Conservation (phyloP, 2,113 vertebrate genomes). For the Labrus mixtus region DNA sequence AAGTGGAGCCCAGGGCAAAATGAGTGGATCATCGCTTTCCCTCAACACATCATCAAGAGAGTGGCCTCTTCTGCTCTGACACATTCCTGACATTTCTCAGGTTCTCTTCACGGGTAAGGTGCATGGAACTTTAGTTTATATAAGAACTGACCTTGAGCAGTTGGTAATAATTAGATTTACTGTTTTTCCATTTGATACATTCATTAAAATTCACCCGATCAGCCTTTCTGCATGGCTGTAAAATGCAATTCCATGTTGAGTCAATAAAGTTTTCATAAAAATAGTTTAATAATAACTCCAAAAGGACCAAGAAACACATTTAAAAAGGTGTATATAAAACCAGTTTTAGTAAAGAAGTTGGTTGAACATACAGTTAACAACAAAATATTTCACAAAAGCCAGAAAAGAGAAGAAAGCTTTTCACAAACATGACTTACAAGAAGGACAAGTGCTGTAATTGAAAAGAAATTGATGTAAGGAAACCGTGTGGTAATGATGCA, state of each 20-base stretch:
- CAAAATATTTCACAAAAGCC: slow-evolving; percentile 41
- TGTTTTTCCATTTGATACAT: too few relatives aligned
- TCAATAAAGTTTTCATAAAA: not conserved
- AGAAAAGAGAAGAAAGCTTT: not conserved
- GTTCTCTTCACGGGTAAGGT: slow-evolving; percentile 19
- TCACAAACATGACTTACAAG: slow-evolving; percentile 68
- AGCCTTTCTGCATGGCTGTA: too few relatives aligned
- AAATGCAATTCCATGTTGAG: too few relatives aligned
- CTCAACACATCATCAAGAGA: slow-evolving; percentile 61
- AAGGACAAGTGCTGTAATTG: not conserved
- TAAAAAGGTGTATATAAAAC: slow-evolving; percentile 20
- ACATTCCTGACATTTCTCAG: slow-evolving; percentile 59
- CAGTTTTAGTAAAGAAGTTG: slow-evolving; percentile 14
- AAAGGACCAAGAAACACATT: not conserved
- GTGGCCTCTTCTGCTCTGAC: slow-evolving; percentile 25
- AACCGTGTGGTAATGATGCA: slow-evolving; percentile 42
- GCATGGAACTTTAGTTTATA: slow-evolving; percentile 14
- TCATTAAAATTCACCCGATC: too few relatives aligned
- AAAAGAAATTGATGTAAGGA: slow-evolving; percentile 26
- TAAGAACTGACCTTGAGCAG: not conserved
- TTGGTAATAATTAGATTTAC: not conserved
- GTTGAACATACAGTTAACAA: slow-evolving; percentile 21
- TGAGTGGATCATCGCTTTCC: slow-evolving; percentile 60
- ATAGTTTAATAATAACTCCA: not conserved
- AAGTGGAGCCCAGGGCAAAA: slow-evolving; percentile 72